These are phyloP conservation scores for Pristionchus mayeri DNA, from an alignment of 2,888 invertebrate genomes.

Conservation along the genomic window DNA sequence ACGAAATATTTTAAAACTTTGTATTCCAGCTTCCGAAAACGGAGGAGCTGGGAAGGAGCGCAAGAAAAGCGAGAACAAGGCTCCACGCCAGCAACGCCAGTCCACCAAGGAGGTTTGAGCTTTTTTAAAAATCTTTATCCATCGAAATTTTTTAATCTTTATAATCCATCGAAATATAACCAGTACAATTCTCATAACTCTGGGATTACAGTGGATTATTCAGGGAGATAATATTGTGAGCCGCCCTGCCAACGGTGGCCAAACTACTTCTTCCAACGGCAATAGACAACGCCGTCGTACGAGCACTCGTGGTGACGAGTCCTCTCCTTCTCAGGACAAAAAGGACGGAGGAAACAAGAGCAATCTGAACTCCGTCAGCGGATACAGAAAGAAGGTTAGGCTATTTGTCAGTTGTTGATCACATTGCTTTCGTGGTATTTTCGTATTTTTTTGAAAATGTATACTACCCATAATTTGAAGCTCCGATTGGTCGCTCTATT, in stretches of 20 bases:
- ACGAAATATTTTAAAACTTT: too few species aligned
- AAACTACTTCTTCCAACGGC: background rate
- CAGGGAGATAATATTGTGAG: slow-evolving; percentile 30
- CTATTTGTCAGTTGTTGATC: too few species aligned
- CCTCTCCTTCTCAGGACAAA: slow-evolving; percentile 29
- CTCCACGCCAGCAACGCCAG: slow-evolving; percentile 17
- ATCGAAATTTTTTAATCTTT: too few species aligned
- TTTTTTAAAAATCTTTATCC: background rate
- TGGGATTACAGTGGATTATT: background rate
- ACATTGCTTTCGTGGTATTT: too few species aligned
- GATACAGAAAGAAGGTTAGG: slow-evolving; percentile 24
- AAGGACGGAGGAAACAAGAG: slow-evolving; percentile 29
- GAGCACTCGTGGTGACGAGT: slow-evolving; percentile 58
- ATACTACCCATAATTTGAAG: too few species aligned
- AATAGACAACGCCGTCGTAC: slow-evolving; percentile 57
- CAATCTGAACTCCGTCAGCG: slow-evolving; percentile 2
- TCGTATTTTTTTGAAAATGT: too few species aligned
- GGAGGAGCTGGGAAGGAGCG: slow-evolving; percentile 41
- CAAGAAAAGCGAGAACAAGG: slow-evolving; percentile 42
- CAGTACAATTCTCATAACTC: too few species aligned
- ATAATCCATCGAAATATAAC: too few species aligned
- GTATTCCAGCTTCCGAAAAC: slow-evolving; percentile 39
- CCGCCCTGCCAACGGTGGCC: slow-evolving; percentile 1
- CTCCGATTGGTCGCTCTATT: too few species aligned
- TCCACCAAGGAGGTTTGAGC: slow-evolving; percentile 40